A percentile compares a stretch with the other conserved stretches of the same genome.
Evolutionary conservation across 1,140 invertebrate genomes (phyloP).

Genomic region (Colletes gigas): DNA sequence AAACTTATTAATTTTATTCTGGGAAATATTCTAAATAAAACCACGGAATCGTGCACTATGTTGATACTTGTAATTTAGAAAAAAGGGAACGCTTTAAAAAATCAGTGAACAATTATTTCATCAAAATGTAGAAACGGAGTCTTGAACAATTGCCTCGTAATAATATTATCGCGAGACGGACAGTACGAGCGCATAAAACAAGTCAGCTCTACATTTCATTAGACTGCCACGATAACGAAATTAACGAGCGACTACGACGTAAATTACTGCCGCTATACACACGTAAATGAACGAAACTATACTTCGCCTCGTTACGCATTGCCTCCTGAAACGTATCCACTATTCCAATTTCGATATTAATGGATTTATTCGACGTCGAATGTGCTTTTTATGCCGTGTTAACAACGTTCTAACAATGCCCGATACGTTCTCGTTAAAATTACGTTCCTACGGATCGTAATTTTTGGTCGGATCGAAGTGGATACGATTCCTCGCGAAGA

Average conservation of each 20-base stretch:
- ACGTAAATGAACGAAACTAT: constrained; percentile 3
- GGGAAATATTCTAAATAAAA: too few relatives aligned
- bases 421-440: neutral
- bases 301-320: neutral
- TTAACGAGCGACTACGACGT: constrained; percentile 1
- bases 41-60: too few relatives aligned
- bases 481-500: neutral
- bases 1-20: too few relatives aligned
- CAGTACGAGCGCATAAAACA: neutral
- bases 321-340: neutral
- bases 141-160: neutral
- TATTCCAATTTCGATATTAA: constrained; percentile 4
- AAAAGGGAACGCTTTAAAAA: neutral
- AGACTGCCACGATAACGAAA: constrained; percentile 7
- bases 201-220: constrained; percentile 16
- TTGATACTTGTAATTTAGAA: too few relatives aligned
- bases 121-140: neutral
- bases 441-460: neutral
- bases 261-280: neutral
- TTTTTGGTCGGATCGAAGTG: neutral
- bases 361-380: neutral
- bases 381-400: neutral
- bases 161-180: neutral
- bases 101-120: neutral
- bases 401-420: neutral